These are phyloP conservation scores for Leucozona laternaria DNA, from an alignment of 2,888 invertebrate genomes.

Conservation along the genomic window DNA sequence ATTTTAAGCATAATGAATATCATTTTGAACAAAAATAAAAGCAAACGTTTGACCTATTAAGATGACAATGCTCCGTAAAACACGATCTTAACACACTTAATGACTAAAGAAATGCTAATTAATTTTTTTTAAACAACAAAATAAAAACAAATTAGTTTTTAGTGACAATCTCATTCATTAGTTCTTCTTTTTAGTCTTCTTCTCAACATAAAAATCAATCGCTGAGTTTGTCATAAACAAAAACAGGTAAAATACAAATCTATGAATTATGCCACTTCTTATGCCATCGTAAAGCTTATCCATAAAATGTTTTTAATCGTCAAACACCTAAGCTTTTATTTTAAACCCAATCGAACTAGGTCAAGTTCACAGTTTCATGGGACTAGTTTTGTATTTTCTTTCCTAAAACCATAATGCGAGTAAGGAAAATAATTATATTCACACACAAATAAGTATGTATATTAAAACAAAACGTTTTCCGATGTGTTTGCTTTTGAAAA, in stretches of 20 bases:
- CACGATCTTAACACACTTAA: background rate
- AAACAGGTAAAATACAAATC: background rate
- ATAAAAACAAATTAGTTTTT: background rate
- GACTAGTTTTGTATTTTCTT: background rate
- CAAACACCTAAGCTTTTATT: background rate
- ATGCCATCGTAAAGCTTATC: background rate
- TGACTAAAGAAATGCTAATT: slow-evolving; percentile 2
- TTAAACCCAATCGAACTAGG: slow-evolving; percentile 3
- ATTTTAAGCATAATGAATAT: background rate
- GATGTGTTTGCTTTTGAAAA: slow-evolving; percentile 11
- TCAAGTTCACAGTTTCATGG: slow-evolving; percentile 29
- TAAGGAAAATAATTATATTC: background rate
- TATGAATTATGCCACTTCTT: background rate
- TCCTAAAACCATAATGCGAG: background rate
- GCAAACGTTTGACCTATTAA: background rate
- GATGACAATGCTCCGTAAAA: background rate
- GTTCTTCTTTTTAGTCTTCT: background rate
- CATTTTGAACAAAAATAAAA: background rate
- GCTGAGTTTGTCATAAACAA: background rate
- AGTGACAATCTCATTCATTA: background rate
- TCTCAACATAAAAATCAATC: background rate
- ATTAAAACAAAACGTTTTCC: slow-evolving; percentile 1
- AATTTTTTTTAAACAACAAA: background rate
- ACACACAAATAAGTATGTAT: background rate
- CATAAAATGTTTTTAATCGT: slow-evolving; percentile 3